A percentile compares a stretch with the other conserved stretches of the same genome.
Evolutionary conservation across 2,113 vertebrate species (phyloP).

Genomic region (Hydrolagus affinis): DNA sequence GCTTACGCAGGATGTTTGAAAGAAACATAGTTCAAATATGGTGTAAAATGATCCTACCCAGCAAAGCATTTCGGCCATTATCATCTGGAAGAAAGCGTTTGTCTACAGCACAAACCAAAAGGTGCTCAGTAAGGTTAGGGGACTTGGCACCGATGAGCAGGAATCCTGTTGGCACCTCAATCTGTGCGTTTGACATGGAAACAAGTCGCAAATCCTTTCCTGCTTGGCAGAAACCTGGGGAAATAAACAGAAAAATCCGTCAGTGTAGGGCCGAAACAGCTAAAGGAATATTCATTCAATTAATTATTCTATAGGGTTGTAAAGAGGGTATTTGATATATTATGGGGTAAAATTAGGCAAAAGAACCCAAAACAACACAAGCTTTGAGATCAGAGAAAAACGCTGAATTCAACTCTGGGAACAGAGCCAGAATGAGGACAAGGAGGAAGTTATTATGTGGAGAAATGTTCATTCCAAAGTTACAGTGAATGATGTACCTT

Average conservation of each 20-base stretch:
- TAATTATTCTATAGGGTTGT: too few species aligned
- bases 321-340: too few species aligned
- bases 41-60: constrained; percentile 64
- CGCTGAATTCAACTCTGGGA: too few species aligned
- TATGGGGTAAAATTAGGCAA: too few species aligned
- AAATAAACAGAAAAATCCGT: neutral
- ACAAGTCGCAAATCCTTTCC: constrained; percentile 82
- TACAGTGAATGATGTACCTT: too few species aligned
- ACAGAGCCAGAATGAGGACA: too few species aligned
- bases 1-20: too few species aligned
- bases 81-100: constrained; percentile 86
- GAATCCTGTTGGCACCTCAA: constrained; percentile 79
- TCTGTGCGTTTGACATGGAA: constrained; percentile 67
- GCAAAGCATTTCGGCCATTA: constrained; percentile 75
- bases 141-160: constrained; percentile 81
- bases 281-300: too few species aligned
- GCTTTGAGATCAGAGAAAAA: too few species aligned
- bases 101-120: constrained; percentile 89
- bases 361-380: too few species aligned
- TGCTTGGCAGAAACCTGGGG: constrained; percentile 80
- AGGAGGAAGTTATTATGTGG: too few species aligned
- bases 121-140: constrained; percentile 71
- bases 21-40: neutral
- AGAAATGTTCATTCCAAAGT: too few species aligned
- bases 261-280: neutral